phyloP scores from a whole-genome alignment of 2,113 vertebrate genomes.

The Dascyllus trimaculatus region DNA sequence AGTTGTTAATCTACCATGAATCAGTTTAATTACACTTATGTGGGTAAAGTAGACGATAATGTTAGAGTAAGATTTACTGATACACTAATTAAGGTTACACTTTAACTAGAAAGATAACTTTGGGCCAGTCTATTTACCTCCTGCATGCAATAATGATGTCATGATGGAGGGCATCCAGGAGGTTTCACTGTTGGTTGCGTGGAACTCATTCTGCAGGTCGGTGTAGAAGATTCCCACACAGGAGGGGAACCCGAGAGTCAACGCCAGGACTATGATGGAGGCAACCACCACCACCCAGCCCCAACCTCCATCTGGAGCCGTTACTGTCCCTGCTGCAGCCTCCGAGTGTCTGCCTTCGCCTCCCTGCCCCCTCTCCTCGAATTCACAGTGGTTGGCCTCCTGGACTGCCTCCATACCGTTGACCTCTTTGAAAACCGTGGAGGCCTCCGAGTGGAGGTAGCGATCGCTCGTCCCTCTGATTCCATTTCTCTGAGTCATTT shows the following conservation, averaged over 20 bases:
- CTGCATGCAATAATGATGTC: constrained; percentile 89
- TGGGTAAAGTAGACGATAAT: background rate
- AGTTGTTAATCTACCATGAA: no score
- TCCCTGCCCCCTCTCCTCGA: constrained; percentile 47
- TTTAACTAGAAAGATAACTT: background rate
- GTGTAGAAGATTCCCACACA: constrained; percentile 93
- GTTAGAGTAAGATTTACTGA: no score
- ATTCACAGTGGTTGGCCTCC: constrained; percentile 38
- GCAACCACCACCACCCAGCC: constrained; percentile 92
- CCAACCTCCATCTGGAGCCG: constrained; percentile 88
- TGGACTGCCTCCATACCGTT: constrained; percentile 27
- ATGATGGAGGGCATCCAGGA: constrained; percentile 96
- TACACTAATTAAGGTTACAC: background rate
- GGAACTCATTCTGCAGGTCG: constrained; percentile 91
- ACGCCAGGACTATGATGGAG: constrained; percentile 85
- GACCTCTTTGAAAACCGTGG: constrained; percentile 6
- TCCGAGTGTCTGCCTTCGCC: background rate
- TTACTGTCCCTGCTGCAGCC: background rate
- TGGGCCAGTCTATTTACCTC: constrained; percentile 82
- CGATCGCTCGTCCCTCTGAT: constrained; percentile 40
- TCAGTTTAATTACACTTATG: background rate
- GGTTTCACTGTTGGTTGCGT: constrained; percentile 91
- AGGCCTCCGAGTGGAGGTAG: constrained; percentile 31
- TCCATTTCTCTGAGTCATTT: constrained; percentile 77
- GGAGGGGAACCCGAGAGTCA: constrained; percentile 90